Evolutionary conservation across 2,797 vertebrate genomes (phyloP).

Genomic region (Holocentrus rufus): DNA sequence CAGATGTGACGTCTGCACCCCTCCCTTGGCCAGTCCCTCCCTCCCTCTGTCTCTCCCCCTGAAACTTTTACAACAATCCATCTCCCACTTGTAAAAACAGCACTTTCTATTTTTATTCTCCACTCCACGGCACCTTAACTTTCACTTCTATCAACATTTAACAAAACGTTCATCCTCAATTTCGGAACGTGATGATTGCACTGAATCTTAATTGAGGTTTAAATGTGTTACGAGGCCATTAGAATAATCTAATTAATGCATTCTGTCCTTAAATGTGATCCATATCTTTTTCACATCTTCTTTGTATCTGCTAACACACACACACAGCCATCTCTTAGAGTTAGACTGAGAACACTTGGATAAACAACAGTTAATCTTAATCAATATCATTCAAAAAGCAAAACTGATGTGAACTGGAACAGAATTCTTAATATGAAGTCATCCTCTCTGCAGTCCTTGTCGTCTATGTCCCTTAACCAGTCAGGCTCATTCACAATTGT

Average conservation of each 20-base stretch:
- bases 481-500: neutral
- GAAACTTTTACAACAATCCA: conserved; percentile 73
- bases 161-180: conserved; percentile 37
- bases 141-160: conserved; percentile 44
- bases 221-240: conserved; percentile 52
- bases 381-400: neutral
- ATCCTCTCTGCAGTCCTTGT: neutral
- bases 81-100: conserved; percentile 73
- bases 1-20: conserved; percentile 81
- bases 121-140: conserved; percentile 45
- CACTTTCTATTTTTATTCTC: conserved; percentile 43
- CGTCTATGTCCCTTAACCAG: neutral
- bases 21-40: conserved; percentile 58
- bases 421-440: neutral
- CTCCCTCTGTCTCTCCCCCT: conserved; percentile 54
- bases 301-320: neutral
- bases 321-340: neutral
- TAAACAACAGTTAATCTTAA: neutral
- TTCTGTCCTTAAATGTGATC: conserved; percentile 26
- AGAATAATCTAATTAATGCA: conserved; percentile 53
- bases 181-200: conserved; percentile 46
- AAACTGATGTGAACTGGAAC: conserved; percentile 9
- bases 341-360: neutral
- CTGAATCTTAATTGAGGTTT: conserved; percentile 37
- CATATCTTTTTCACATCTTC: conserved; percentile 4